Percentiles rank a stretch among this genome's conserved stretches.
phyloP scores from a whole-genome alignment of 35 echinoderm and acorn worm genomes.

The Ptychodera flava region DNA sequence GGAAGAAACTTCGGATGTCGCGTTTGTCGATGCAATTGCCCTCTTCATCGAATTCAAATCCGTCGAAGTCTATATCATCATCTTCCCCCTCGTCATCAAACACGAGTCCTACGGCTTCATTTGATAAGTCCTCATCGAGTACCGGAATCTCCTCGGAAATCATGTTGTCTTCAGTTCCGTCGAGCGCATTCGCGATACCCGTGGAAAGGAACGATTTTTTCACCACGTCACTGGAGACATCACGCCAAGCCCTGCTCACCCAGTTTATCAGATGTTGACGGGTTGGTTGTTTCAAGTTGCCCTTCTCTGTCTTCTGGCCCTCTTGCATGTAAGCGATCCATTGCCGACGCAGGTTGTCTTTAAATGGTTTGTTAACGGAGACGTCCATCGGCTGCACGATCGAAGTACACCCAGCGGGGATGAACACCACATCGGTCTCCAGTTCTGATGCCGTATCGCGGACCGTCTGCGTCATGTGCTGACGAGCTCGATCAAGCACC shows the following conservation, averaged over 20 bases:
- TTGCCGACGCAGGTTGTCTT: neutral
- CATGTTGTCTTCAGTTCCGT: conserved; percentile 19
- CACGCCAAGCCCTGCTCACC: conserved; percentile 9
- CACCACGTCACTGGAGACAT: neutral
- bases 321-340: too few relatives aligned
- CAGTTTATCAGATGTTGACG: conserved; percentile 1
- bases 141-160: conserved; percentile 11
- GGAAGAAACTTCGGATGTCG: too few relatives aligned
- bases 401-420: neutral
- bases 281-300: conserved; percentile 23
- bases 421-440: neutral
- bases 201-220: conserved; percentile 6
- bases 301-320: neutral
- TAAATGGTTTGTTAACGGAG: conserved; percentile 21
- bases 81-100: conserved; percentile 21
- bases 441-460: neutral
- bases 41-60: conserved; percentile 10
- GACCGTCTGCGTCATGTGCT: neutral
- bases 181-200: conserved; percentile 18
- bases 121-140: conserved; percentile 7
- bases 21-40: neutral
- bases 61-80: conserved; percentile 21
- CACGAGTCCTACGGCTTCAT: neutral
- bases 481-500: neutral
- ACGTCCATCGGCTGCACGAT: conserved; percentile 15